Percentiles rank a stretch among this genome's conserved stretches.
These are phyloP conservation scores for Drosophila sproati DNA, from an alignment of 1,140 invertebrate species.

Conservation along the genomic window DNA sequence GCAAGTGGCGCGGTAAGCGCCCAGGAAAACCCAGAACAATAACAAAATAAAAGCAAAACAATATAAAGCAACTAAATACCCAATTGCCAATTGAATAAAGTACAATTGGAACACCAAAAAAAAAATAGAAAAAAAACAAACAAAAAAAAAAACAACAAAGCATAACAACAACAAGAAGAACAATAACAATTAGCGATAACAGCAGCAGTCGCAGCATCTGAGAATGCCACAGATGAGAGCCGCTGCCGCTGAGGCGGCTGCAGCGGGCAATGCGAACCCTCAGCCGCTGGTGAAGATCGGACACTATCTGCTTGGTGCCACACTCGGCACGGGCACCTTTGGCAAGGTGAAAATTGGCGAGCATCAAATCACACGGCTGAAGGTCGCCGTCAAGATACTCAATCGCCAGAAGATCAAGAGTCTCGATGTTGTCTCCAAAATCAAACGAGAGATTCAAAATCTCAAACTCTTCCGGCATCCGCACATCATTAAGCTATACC, in stretches of 20 bases:
- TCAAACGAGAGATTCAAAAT: conserved; percentile 99
- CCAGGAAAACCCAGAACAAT: not conserved
- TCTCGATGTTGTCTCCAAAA: conserved; percentile 99
- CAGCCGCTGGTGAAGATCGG: conserved; percentile 95
- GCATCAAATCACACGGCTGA: conserved; percentile 98
- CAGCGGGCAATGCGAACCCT: conserved; percentile 50
- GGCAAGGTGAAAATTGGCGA: conserved; percentile 99
- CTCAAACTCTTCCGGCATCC: conserved; percentile 99
- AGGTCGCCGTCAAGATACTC: conserved; percentile 99
- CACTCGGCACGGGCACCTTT: conserved; percentile 96
- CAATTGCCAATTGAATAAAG: not conserved
- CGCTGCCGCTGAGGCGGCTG: conserved; percentile 72
- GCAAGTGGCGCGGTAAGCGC: conserved; percentile 32
- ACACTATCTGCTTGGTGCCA: conserved; percentile 95
- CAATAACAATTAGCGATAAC: conserved; percentile 9
- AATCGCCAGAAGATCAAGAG: conserved; percentile 99
- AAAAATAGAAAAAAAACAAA: not conserved
- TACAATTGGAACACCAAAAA: not conserved
- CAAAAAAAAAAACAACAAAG: not conserved
- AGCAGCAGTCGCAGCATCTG: not conserved
- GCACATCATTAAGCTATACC: conserved; percentile 99
- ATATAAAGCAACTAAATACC: not conserved
- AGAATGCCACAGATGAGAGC: conserved; percentile 74
- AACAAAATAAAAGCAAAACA: not conserved
- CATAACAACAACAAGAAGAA: conserved; percentile 7